phyloP scores from a whole-genome alignment of 2,113 vertebrate genomes.

The Lasiurus cinereus region DNA sequence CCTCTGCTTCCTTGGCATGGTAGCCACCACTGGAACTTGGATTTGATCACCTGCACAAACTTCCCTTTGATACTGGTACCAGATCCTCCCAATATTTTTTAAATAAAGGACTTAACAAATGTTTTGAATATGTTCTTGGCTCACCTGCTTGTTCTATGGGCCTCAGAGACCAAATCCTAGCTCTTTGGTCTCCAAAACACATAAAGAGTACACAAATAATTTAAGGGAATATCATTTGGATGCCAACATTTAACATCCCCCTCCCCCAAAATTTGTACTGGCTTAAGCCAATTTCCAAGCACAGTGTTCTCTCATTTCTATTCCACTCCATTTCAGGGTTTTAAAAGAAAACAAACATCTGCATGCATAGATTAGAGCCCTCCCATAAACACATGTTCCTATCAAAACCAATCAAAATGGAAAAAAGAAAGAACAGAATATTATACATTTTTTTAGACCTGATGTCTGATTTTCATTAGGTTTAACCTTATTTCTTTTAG shows the following conservation, averaged over 20 bases:
- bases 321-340: conserved; percentile 47
- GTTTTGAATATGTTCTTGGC: conserved; percentile 67
- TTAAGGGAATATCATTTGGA: conserved; percentile 54
- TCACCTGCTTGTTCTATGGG: neutral
- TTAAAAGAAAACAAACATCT: conserved; percentile 81
- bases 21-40: neutral
- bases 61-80: neutral
- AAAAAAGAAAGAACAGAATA: conserved; percentile 77
- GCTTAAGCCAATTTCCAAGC: conserved; percentile 75
- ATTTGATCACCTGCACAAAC: neutral
- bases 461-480: conserved; percentile 83
- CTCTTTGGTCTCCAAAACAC: conserved; percentile 54
- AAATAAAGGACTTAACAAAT: conserved; percentile 48
- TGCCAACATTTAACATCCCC: conserved; percentile 69
- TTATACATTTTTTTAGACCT: conserved; percentile 71
- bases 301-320: conserved; percentile 61
- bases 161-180: conserved; percentile 45
- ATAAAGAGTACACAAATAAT: conserved; percentile 58
- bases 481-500: conserved; percentile 81
- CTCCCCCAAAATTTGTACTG: conserved; percentile 72
- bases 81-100: neutral
- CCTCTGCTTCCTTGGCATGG: neutral
- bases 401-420: conserved; percentile 82
- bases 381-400: conserved; percentile 79
- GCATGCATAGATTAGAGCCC: conserved; percentile 66